Evolutionary conservation across 2,113 vertebrate genomes (phyloP).

Genomic region (Datnioides undecimradiatus): DNA sequence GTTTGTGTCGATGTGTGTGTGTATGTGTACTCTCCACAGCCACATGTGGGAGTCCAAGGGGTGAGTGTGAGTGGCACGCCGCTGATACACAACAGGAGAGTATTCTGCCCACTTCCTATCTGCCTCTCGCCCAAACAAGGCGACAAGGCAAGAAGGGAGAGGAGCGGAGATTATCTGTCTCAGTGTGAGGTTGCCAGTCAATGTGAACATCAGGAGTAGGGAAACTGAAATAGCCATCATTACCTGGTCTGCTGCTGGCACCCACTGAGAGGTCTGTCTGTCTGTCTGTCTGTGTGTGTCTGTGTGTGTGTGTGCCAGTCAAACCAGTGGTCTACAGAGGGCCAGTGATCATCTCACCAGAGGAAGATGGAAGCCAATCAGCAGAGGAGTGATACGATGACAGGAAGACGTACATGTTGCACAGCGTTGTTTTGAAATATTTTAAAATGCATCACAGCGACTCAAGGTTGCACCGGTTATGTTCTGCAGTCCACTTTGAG

Average conservation of each 20-base stretch:
- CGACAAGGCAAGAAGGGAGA: conserved; percentile 38
- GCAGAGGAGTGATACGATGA: conserved; percentile 10
- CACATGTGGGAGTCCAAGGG: conserved; percentile 43
- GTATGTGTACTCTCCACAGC: conserved; percentile 43
- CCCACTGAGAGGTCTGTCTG: conserved; percentile 37
- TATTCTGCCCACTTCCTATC: conserved; percentile 70
- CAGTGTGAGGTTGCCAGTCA: conserved; percentile 76
- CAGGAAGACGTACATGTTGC: not conserved
- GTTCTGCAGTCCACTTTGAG: too few species aligned
- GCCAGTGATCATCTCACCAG: conserved; percentile 39
- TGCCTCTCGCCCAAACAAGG: conserved; percentile 46
- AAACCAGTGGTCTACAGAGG: conserved; percentile 22
- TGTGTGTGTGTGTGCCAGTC: conserved; percentile 35
- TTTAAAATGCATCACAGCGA: not conserved
- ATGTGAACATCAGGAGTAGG: conserved; percentile 53
- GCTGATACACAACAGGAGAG: conserved; percentile 63
- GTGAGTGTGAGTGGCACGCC: conserved; percentile 54
- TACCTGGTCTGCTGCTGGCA: conserved; percentile 69
- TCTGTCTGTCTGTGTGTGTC: conserved; percentile 11
- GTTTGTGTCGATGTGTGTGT: conserved; percentile 20
- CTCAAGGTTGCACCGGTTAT: not conserved
- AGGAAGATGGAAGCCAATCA: conserved; percentile 30
- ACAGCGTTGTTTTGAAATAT: not conserved
- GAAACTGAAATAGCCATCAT: conserved; percentile 77
- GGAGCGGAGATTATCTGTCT: conserved; percentile 70